Conservation (phyloP, 2,797 vertebrate species). For the Ispidina lecontei region DNA sequence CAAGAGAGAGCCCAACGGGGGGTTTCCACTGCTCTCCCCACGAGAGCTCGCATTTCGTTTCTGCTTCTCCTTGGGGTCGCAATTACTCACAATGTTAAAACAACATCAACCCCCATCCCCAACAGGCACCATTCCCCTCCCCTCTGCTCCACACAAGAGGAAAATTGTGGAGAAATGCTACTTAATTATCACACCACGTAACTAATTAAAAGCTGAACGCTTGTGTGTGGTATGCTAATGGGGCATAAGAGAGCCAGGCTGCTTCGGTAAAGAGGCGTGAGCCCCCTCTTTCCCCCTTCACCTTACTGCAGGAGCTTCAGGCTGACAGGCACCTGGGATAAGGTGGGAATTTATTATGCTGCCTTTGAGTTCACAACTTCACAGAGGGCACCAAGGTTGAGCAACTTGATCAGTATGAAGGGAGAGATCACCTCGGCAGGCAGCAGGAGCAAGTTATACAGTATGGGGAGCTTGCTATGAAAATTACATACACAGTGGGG, state of each 20-base stretch:
- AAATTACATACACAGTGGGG: background rate
- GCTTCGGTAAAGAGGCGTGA: conserved; percentile 68
- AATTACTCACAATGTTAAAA: conserved; percentile 70
- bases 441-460: background rate
- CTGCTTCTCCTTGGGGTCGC: conserved; percentile 69
- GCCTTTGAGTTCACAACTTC: conserved; percentile 58
- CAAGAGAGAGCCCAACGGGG: background rate
- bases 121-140: conserved; percentile 47
- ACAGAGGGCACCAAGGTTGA: conserved; percentile 70
- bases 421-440: conserved; percentile 48
- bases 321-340: conserved; percentile 76
- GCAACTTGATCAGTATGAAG: conserved; percentile 30
- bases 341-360: conserved; percentile 75
- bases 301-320: conserved; percentile 57
- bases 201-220: conserved; percentile 80
- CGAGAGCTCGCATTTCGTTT: conserved; percentile 41
- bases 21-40: background rate
- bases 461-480: conserved; percentile 25
- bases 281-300: conserved; percentile 61
- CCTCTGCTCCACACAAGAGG: conserved; percentile 45
- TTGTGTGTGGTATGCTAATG: conserved; percentile 79
- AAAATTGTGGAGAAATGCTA: conserved; percentile 74
- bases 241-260: conserved; percentile 73
- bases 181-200: conserved; percentile 82
- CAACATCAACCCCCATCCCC: conserved; percentile 53